These are phyloP conservation scores for Hipposideros larvatus DNA, from an alignment of 2,797 vertebrate species.

Conservation along the genomic window DNA sequence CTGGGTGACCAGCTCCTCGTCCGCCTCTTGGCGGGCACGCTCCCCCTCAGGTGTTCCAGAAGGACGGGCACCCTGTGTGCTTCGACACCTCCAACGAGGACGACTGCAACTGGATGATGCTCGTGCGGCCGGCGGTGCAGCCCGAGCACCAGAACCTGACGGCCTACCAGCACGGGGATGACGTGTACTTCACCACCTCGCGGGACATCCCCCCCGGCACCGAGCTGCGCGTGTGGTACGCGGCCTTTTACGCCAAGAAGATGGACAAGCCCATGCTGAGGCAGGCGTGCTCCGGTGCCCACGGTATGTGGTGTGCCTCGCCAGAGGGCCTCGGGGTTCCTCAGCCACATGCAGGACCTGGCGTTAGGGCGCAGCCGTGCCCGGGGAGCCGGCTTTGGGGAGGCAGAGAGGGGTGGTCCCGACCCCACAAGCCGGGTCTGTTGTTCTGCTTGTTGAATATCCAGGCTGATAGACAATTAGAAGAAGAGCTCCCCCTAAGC, in stretches of 20 bases:
- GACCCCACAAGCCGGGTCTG: not conserved
- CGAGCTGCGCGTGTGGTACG: constrained; percentile 98
- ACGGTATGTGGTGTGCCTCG: constrained; percentile 82
- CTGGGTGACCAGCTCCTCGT: not conserved
- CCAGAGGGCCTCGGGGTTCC: accelerated
- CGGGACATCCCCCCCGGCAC: constrained; percentile 95
- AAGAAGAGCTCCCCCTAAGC: not conserved
- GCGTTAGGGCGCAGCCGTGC: accelerated
- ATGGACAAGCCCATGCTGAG: constrained; percentile 96
- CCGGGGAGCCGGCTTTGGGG: accelerated
- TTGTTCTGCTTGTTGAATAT: not conserved
- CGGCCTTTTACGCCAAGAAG: constrained; percentile 98
- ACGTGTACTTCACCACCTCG: constrained; percentile 98
- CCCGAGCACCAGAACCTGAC: constrained; percentile 97
- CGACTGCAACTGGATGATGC: constrained; percentile 99
- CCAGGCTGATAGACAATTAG: accelerated
- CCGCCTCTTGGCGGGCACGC: accelerated
- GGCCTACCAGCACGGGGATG: constrained; percentile 96
- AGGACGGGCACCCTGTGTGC: constrained; percentile 91
- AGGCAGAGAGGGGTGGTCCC: not conserved
- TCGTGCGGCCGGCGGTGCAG: constrained; percentile 94
- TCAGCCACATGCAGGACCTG: accelerated
- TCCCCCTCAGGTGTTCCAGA: constrained; percentile 94
- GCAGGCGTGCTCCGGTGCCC: constrained; percentile 87
- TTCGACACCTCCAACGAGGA: constrained; percentile 96